phyloP scores from a whole-genome alignment of 1,140 invertebrate genomes.

The Pseudomyrmex gracilis region DNA sequence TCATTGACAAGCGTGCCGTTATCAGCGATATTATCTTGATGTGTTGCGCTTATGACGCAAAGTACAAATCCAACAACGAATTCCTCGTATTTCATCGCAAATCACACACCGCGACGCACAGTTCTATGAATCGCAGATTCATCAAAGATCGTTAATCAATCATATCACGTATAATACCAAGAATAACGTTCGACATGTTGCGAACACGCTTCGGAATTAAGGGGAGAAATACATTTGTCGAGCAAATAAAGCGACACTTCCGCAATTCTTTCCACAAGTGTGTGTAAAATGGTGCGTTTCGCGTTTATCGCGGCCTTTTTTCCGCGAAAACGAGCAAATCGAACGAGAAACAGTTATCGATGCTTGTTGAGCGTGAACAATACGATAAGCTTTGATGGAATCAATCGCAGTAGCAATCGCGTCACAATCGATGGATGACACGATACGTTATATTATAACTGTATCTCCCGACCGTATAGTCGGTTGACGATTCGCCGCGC shows the following conservation, averaged over 20 bases:
- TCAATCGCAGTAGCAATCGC: conserved; percentile 3
- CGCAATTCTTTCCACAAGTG: neutral
- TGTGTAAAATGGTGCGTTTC: neutral
- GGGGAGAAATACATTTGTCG: neutral
- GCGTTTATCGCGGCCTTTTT: neutral
- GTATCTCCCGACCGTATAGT: neutral
- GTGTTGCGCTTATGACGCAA: conserved; percentile 29
- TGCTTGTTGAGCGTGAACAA: neutral
- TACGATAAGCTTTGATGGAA: neutral
- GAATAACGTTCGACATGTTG: neutral
- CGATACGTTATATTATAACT: conserved; percentile 39
- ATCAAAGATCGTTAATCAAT: neutral
- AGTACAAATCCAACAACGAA: conserved; percentile 34
- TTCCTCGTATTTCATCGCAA: conserved; percentile 30
- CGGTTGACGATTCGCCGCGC: neutral
- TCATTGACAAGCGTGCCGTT: conserved; percentile 16
- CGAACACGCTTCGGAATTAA: neutral
- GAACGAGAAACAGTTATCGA: neutral
- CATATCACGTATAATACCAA: neutral
- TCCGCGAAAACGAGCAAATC: conserved; percentile 17
- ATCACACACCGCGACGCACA: neutral
- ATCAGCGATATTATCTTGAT: conserved; percentile 23
- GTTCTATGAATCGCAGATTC: conserved; percentile 42
- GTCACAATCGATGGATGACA: conserved; percentile 30
- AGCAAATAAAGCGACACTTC: conserved; percentile 21